Conservation (phyloP, 2,113 vertebrate species). For the Lasiurus borealis region DNA sequence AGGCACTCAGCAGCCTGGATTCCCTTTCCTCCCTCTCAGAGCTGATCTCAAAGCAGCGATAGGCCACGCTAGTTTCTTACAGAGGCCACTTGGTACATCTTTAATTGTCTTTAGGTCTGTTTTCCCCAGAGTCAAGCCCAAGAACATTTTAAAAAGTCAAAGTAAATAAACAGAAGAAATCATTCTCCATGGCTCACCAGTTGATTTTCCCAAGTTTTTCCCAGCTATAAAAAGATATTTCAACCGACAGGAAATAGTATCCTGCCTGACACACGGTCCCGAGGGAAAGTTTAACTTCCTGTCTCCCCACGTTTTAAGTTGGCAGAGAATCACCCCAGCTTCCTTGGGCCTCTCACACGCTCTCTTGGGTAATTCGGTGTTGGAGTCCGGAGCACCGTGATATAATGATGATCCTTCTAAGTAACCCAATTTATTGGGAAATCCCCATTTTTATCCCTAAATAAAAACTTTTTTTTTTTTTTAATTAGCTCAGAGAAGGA, state of each 20-base stretch:
- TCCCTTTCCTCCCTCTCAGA: background rate
- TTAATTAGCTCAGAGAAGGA: background rate
- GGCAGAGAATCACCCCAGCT: background rate
- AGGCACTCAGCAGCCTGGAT: rapidly evolving
- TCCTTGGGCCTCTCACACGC: background rate
- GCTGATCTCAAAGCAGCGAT: background rate
- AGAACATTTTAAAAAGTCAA: conserved; percentile 68
- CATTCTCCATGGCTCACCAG: conserved; percentile 18
- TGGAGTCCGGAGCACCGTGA: background rate
- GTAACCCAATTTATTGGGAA: background rate
- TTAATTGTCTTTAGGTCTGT: conserved; percentile 7
- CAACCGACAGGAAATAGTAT: conserved; percentile 72
- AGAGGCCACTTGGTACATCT: background rate
- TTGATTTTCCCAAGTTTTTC: conserved; percentile 64
- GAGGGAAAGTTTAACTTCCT: conserved; percentile 54
- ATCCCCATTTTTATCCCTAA: background rate
- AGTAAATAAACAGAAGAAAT: conserved; percentile 70
- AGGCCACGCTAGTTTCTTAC: rapidly evolving
- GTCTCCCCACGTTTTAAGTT: background rate
- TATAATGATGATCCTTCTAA: background rate
- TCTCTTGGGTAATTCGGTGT: background rate
- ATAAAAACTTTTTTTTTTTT: conserved; percentile 9
- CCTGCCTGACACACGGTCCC: conserved; percentile 53
- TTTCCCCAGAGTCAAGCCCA: conserved; percentile 39
- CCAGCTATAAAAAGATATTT: conserved; percentile 78